Evolutionary conservation across 2,113 vertebrate genomes (phyloP).

Genomic region (Clinocottus analis): DNA sequence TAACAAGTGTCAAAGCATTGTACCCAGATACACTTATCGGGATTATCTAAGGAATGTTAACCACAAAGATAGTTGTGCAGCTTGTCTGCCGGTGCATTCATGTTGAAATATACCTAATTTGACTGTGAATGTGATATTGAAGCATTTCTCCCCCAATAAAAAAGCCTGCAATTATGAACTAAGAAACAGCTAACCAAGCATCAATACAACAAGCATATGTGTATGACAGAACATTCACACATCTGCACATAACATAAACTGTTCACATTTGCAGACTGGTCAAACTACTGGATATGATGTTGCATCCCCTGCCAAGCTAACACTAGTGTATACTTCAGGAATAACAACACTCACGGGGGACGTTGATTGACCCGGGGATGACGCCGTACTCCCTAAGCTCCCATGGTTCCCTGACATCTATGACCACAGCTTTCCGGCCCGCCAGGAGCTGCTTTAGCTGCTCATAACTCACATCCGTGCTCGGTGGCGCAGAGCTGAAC

Average conservation of each 20-base stretch:
- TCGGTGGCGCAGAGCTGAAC: slow-evolving; percentile 72
- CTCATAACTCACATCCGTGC: slow-evolving; percentile 82
- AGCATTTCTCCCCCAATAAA: background rate
- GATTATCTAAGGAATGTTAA: background rate
- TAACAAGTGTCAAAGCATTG: background rate
- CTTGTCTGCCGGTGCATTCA: background rate
- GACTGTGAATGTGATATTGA: background rate
- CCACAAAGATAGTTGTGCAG: background rate
- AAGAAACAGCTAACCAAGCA: background rate
- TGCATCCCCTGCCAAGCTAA: background rate
- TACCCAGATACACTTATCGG: background rate
- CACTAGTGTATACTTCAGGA: background rate
- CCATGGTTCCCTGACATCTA: slow-evolving; percentile 94
- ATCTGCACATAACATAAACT: background rate
- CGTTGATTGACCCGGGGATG: slow-evolving; percentile 90
- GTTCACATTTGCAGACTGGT: background rate
- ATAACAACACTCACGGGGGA: slow-evolving; percentile 87
- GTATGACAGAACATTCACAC: background rate
- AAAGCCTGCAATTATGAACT: background rate
- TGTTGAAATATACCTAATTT: background rate
- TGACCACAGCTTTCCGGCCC: slow-evolving; percentile 75
- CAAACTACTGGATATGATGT: background rate
- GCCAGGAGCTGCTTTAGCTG: slow-evolving; percentile 88
- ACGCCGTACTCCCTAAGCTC: slow-evolving; percentile 88
- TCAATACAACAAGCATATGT: background rate